Evolutionary conservation across 1,140 invertebrate genomes (phyloP).

Genomic region (Anoplophora glabripennis): DNA sequence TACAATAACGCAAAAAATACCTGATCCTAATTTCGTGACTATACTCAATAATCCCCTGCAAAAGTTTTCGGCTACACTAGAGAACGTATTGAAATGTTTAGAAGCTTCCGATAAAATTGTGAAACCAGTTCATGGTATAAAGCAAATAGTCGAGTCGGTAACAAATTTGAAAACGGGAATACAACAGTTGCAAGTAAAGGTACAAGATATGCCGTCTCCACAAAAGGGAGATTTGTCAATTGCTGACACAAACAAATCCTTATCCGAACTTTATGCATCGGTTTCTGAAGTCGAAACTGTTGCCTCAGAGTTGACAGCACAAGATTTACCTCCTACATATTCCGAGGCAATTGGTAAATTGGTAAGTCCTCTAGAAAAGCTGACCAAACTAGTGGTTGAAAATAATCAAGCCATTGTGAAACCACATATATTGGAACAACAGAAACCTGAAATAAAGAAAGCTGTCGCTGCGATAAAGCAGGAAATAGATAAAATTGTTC

Average conservation of each 20-base stretch:
- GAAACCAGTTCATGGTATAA: background rate
- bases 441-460: conserved; percentile 23
- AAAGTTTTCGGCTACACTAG: conserved; percentile 9
- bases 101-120: conserved; percentile 4
- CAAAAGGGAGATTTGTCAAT: no score
- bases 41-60: conserved; percentile 16
- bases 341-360: conserved; percentile 10
- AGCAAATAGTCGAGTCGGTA: no score
- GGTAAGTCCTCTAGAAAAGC: conserved; percentile 18
- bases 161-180: background rate
- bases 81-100: conserved; percentile 13
- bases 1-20: conserved; percentile 5
- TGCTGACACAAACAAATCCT: background rate
- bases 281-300: background rate
- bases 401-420: conserved; percentile 16
- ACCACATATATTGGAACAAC: conserved; percentile 14
- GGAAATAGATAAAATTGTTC: conserved; percentile 13
- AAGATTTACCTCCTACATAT: background rate
- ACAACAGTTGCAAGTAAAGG: background rate
- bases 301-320: background rate
- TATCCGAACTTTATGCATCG: conserved; percentile 2
- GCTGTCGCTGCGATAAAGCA: conserved; percentile 16
- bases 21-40: conserved; percentile 5
- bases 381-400: conserved; percentile 17
- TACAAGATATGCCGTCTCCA: no score